These are phyloP conservation scores for Dicerorhinus sumatrensis DNA, from an alignment of 2,113 vertebrate genomes.

Conservation along the genomic window DNA sequence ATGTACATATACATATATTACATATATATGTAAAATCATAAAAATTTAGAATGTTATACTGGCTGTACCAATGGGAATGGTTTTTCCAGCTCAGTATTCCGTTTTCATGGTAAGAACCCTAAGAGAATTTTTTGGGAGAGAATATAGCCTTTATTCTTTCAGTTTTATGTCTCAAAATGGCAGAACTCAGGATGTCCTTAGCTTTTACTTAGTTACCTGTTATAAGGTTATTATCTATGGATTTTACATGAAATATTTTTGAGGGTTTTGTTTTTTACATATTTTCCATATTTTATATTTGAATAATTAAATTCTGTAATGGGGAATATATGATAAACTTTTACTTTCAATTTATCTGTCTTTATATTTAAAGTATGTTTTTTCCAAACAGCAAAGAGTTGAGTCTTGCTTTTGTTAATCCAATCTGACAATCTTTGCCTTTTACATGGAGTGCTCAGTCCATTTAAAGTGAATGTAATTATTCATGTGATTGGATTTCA, in stretches of 20 bases:
- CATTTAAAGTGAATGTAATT: background rate
- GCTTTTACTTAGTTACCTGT: background rate
- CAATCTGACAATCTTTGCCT: background rate
- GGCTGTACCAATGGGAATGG: background rate
- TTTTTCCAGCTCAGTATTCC: background rate
- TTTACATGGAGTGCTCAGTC: background rate
- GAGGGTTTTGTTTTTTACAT: background rate
- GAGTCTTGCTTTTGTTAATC: background rate
- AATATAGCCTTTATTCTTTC: background rate
- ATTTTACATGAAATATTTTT: conserved; percentile 22
- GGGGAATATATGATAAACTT: background rate
- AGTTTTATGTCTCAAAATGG: background rate
- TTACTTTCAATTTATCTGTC: background rate
- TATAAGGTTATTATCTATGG: background rate
- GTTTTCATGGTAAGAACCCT: background rate
- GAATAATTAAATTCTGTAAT: background rate
- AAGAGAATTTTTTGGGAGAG: background rate
- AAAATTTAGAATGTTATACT: background rate
- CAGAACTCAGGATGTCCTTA: background rate
- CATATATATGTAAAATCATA: background rate
- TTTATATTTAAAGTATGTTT: background rate
- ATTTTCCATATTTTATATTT: background rate
- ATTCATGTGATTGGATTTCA: background rate
- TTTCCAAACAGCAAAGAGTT: background rate
- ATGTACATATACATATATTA: background rate